Evolutionary conservation across 2,888 invertebrate species (phyloP).

Genomic region (Yponomeuta evonymella): DNA sequence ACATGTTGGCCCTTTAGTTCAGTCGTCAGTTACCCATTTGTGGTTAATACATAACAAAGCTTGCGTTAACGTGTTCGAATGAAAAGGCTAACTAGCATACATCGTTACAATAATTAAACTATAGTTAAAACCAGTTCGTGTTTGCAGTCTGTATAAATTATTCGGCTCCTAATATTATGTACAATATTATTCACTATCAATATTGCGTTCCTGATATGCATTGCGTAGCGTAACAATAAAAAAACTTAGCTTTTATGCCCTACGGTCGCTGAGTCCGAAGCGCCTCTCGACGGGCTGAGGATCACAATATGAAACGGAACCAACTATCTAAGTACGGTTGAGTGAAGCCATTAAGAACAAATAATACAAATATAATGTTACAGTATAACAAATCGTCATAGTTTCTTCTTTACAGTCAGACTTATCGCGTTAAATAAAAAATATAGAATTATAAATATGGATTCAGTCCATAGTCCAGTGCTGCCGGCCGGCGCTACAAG

Average conservation of each 20-base stretch:
- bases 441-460: conserved; percentile 71
- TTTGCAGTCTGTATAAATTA: conserved; percentile 69
- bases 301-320: conserved; percentile 32
- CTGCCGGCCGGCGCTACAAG: conserved; percentile 24
- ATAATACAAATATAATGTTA: conserved; percentile 53
- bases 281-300: conserved; percentile 5
- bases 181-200: conserved; percentile 75
- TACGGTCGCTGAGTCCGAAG: conserved; percentile 46
- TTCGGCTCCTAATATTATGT: conserved; percentile 66
- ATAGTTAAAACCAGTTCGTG: conserved; percentile 63
- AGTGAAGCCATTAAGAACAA: conserved; percentile 66
- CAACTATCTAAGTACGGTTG: conserved; percentile 59
- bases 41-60: conserved; percentile 43
- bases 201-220: conserved; percentile 77
- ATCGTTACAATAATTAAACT: conserved; percentile 60
- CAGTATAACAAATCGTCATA: conserved; percentile 60
- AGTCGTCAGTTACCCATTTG: conserved; percentile 67
- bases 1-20: conserved; percentile 66
- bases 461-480: conserved; percentile 45
- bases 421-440: conserved; percentile 73
- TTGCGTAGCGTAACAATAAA: conserved; percentile 77
- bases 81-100: conserved; percentile 70
- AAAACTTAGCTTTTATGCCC: conserved; percentile 71
- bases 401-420: conserved; percentile 68
- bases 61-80: conserved; percentile 61